A percentile compares a stretch with the other conserved stretches of the same genome.
phyloP scores from a whole-genome alignment of 2,113 vertebrate species.

The cat (Felis catus) region F.catus_Fca126_mat1.0 CM031414.1:97915001-97915500 shows the following conservation, averaged over 20 bases:
- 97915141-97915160: background rate
- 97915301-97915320: background rate
- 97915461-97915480: conserved; percentile 17
- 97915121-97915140: background rate
- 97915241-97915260: background rate
- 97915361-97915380: background rate
- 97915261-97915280: background rate
- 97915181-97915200: background rate
- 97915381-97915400: background rate
- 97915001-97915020: background rate
- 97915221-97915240: background rate
- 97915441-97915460: background rate
- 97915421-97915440: background rate
- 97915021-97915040: background rate
- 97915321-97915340: background rate
- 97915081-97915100: background rate
- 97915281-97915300: background rate
- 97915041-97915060: background rate
- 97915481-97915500: background rate
- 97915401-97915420: background rate
- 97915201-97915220: background rate
- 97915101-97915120: background rate
- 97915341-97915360: background rate
- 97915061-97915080: background rate
- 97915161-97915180: background rate